phyloP scores from a whole-genome alignment of 2,888 invertebrate genomes.

The Disparrhopalites patrizii region DNA sequence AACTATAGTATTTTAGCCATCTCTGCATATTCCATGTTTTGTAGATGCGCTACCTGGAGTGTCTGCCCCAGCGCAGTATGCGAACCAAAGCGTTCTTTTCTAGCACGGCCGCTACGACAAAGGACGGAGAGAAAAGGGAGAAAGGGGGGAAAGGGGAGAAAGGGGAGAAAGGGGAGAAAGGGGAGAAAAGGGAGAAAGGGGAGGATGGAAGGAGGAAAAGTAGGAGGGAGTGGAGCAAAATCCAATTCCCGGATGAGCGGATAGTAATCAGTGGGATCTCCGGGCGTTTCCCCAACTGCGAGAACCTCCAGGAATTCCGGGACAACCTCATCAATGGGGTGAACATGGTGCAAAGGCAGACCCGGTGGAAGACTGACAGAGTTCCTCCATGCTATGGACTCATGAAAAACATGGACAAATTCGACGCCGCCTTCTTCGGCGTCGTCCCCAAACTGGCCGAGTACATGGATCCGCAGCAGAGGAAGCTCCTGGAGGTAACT shows the following conservation, averaged over 20 bases:
- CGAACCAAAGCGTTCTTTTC: neutral
- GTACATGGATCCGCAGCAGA: conserved; percentile 25
- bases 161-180: neutral
- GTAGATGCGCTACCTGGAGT: neutral
- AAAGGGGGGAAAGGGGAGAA: neutral
- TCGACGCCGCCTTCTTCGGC: conserved; percentile 28
- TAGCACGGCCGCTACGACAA: neutral
- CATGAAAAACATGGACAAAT: conserved; percentile 24
- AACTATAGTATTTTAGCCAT: neutral
- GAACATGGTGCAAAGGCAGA: conserved; percentile 57
- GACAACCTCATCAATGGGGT: conserved; percentile 55
- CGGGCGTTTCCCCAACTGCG: conserved; percentile 57
- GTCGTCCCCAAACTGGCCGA: conserved; percentile 26
- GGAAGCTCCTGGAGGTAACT: conserved; percentile 23
- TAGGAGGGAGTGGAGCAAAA: too few relatives aligned
- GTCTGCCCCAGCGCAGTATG: neutral
- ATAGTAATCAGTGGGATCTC: conserved; percentile 50
- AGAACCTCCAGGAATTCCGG: conserved; percentile 56
- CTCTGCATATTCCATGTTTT: neutral
- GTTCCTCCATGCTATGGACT: conserved; percentile 8
- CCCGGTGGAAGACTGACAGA: neutral
- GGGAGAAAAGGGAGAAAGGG: neutral
- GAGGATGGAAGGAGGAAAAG: too few relatives aligned
- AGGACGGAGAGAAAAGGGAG: neutral
- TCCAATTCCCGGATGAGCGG: neutral